Evolutionary conservation across 2,797 vertebrate species (phyloP).

Genomic region (Nyctalus aviator): DNA sequence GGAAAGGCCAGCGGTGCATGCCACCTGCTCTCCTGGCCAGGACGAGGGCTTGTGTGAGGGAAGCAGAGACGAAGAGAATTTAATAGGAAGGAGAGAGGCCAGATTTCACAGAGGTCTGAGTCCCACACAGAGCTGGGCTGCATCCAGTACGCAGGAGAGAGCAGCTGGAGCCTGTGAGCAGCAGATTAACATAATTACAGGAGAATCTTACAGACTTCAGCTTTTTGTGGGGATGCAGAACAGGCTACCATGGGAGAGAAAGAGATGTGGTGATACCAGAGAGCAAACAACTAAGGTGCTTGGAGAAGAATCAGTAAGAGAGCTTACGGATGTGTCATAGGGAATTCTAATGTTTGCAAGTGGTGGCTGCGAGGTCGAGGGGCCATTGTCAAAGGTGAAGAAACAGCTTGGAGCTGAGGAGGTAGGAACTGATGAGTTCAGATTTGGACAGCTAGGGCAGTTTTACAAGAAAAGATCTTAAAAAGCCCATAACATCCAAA

Average conservation of each 20-base stretch:
- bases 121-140: slow-evolving; percentile 63
- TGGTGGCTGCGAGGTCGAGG: not conserved
- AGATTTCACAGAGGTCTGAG: slow-evolving; percentile 69
- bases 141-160: slow-evolving; percentile 66
- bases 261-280: not conserved
- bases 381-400: not conserved
- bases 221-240: slow-evolving; percentile 3
- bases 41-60: not conserved
- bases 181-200: slow-evolving; percentile 70
- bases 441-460: not conserved
- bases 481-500: not conserved
- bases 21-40: not conserved
- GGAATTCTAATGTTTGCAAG: not conserved
- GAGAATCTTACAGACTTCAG: slow-evolving; percentile 60
- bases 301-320: not conserved
- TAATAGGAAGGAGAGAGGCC: slow-evolving; percentile 44
- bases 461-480: not conserved
- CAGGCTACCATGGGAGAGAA: not conserved
- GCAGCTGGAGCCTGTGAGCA: slow-evolving; percentile 66
- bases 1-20: accelerated
- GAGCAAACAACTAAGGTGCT: not conserved
- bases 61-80: slow-evolving; percentile 19
- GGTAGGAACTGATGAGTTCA: not conserved
- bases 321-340: not conserved
- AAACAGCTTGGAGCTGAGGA: not conserved